A percentile compares a stretch with the other conserved stretches of the same genome.
phyloP scores from a whole-genome alignment of 2,888 invertebrate genomes.

The Frankliniella intonsa region DNA sequence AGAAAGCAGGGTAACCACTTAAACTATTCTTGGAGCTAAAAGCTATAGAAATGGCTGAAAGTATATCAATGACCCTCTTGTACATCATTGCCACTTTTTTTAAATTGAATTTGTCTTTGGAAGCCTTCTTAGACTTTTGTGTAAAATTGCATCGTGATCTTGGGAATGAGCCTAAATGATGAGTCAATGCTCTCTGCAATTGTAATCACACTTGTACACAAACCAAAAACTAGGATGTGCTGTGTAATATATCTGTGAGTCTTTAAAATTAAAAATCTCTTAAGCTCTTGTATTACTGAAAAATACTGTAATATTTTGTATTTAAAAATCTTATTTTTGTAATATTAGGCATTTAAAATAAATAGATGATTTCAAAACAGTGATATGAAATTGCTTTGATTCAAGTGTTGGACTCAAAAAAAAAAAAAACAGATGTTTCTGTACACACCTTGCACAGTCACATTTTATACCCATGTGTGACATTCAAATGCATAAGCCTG shows the following conservation, averaged over 20 bases:
- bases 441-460: too few species aligned
- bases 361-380: background rate
- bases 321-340: slow-evolving; percentile 3
- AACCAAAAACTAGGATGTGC: background rate
- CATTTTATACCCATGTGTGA: too few species aligned
- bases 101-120: background rate
- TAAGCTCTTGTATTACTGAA: background rate
- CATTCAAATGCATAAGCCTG: too few species aligned
- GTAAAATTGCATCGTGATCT: too few species aligned
- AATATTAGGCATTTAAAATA: background rate
- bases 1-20: background rate
- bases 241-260: background rate
- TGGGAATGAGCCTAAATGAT: background rate
- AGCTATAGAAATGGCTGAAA: too few species aligned
- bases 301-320: slow-evolving; percentile 8
- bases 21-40: too few species aligned
- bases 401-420: too few species aligned
- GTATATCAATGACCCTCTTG: too few species aligned
- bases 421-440: too few species aligned
- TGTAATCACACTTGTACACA: background rate
- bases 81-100: too few species aligned
- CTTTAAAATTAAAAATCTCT: background rate
- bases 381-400: too few species aligned
- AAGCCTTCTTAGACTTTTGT: background rate
- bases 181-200: background rate